Conservation (phyloP, 2,113 vertebrate genomes). For the Loxodonta africana region DNA sequence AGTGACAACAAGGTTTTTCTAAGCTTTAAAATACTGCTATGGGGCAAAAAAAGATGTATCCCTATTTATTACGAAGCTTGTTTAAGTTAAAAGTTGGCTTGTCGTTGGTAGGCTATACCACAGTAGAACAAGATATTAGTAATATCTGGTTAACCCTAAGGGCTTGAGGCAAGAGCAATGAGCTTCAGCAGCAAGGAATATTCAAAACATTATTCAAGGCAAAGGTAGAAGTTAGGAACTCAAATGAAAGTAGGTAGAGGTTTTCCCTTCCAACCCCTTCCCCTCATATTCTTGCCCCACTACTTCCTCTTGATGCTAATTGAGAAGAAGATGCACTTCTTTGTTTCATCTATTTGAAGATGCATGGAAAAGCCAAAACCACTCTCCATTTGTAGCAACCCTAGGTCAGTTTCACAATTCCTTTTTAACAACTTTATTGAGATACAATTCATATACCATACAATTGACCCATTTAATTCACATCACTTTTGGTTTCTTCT, state of each 20-base stretch:
- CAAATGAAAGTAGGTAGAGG: not conserved
- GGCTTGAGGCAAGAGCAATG: not conserved
- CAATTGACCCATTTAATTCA: not conserved
- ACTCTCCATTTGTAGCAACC: not conserved
- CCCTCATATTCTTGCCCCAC: not conserved
- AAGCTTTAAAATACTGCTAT: not conserved
- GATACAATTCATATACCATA: not conserved
- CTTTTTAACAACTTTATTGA: not conserved
- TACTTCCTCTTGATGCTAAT: not conserved
- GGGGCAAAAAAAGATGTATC: not conserved
- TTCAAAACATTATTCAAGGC: not conserved
- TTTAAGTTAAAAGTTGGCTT: conserved; percentile 28
- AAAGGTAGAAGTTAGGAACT: not conserved
- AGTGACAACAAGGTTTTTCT: no score
- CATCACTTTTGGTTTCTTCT: conserved; percentile 1
- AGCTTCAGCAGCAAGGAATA: not conserved
- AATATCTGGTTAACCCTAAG: not conserved
- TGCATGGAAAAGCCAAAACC: not conserved
- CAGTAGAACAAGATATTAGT: not conserved
- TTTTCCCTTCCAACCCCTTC: not conserved
- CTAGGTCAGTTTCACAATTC: not conserved
- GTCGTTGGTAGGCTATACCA: not conserved
- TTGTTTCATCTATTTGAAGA: not conserved
- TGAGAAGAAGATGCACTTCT: not conserved
- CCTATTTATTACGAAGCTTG: not conserved